Evolutionary conservation across 2,797 vertebrate genomes (phyloP), one percentile per base, ranked within the genome.

Genomic region (Dallia pectoralis): DNA sequence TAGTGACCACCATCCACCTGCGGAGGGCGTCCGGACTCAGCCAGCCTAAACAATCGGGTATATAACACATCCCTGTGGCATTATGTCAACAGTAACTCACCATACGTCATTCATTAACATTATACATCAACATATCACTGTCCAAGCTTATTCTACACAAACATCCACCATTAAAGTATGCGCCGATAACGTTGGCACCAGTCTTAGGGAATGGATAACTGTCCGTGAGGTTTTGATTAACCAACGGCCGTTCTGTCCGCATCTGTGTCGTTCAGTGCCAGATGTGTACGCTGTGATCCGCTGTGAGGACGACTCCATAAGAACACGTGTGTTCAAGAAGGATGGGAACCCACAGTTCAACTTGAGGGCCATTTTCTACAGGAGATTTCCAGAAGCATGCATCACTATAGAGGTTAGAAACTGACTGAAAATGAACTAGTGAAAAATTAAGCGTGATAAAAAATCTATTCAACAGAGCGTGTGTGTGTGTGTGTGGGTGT

Each of bases 321-420:
- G 82, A 74, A 94, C 94, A 0, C 77, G n/a, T 0, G 84, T 93
- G 49, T 91, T 93, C 81, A 87, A 87, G 71, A 83, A 80, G 1
- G 77, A 91, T 5, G 83, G 80, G 67, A 93, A 82, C 82, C 93
- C 93, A 0, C 92, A 94, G 69, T 94, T 95, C 79, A 92, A 94
- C 86, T 81, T 91, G 53, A 90, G 92, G 74, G 75, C 86, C 27
- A 88, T 95, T 66, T 96, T 96, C 85, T 95, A 95, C 82, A 91
- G 92, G 73, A 90, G 90, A 82, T 76, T 83, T 22, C 90, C 91
- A 0, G 68, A 82, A 29, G 64, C 82, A 25, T 82, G 91, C 79
- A 91, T 95, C 74, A 82, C 81, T 36, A 84, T 95, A 4, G 90
- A 94, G 93, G 94, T 95, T 68, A 71, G 83, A 68, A 32, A 14